Conservation (phyloP, 2,797 vertebrate genomes). For the Alfaro cultratus region DNA sequence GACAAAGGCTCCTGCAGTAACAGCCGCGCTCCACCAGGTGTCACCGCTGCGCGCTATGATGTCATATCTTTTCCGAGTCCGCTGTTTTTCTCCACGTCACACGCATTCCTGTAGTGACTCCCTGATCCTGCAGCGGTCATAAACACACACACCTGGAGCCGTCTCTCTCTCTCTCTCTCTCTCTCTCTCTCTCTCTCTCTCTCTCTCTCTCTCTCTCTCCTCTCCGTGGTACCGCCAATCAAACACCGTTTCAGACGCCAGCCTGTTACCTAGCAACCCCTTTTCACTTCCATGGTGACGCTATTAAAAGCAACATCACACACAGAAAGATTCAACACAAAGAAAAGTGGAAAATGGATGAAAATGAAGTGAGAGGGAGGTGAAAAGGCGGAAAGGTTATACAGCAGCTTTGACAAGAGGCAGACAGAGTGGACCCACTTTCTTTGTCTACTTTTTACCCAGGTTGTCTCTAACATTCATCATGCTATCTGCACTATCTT, state of each 20-base stretch:
- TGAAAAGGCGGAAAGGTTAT: slow-evolving; percentile 45
- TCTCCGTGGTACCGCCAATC: slow-evolving; percentile 67
- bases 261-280: slow-evolving; percentile 85
- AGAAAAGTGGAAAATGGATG: slow-evolving; percentile 39
- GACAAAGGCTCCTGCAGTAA: slow-evolving; percentile 63
- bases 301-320: slow-evolving; percentile 79
- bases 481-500: slow-evolving; percentile 8
- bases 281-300: slow-evolving; percentile 78
- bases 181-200: too few species aligned
- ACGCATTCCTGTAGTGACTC: slow-evolving; percentile 44
- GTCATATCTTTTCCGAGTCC: slow-evolving; percentile 55
- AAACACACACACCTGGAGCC: slow-evolving; percentile 16
- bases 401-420: slow-evolving; percentile 5
- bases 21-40: slow-evolving; percentile 62
- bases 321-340: neutral
- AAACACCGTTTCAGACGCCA: slow-evolving; percentile 76
- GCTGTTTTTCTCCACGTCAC: slow-evolving; percentile 51
- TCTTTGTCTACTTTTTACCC: neutral
- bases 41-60: slow-evolving; percentile 68
- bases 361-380: slow-evolving; percentile 50
- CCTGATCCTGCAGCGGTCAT: slow-evolving; percentile 53
- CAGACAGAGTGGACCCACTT: slow-evolving; percentile 1
- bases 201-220: too few species aligned
- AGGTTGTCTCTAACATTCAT: slow-evolving; percentile 18
- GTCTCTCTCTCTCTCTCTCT: too few species aligned